Base-by-base conservation (phyloP, 23 tunicate genomes). In the Ciona savignyi region DNA sequence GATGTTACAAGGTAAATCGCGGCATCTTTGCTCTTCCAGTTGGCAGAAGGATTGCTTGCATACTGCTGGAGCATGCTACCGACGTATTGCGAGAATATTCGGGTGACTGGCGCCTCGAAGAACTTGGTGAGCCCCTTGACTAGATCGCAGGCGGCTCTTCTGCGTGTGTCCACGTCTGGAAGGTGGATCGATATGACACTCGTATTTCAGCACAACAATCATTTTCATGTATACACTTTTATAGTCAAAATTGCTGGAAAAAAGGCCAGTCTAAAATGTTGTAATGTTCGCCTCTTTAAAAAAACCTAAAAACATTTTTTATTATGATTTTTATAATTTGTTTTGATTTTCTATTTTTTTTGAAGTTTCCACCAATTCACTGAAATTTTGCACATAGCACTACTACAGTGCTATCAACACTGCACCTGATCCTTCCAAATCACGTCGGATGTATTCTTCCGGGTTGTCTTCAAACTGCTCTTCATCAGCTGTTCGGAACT, bases 401-500 rank as follows among this genome's bases (percentile, higher is more conserved):
- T 11, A 28, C n/a, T n/a, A n/a, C n/a, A n/a, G n/a, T n/a, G n/a
- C n/a, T n/a, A n/a, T n/a, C n/a, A n/a, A n/a, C n/a, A n/a, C n/a
- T n/a, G 51, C 30, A 84, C 90, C 90, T 27, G 86, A 80, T 33
- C 98, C 98, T 86, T 93, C 98, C 42, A 93, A 65, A 78, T 93
- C 98, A 35, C 94, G 49, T 30, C 98, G 61, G 35, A 93, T 93
- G 34, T 81, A 93, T 66, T 93, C 98, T 29, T 93, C 98, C 1
- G 98, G 94, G 70, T 93, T 93, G 75, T 86, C 93, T 81, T 93
- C 93, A 70, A 93, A 93, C 49, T 86, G 98, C 66, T 93, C 98
- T 72, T 81, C 88, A 74, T 93, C 98, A 4, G 81, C 80, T 27
- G 64, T 65, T 63, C 98, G 77, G 61, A 93, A 93, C 71, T 81